Evolutionary conservation across 2,797 vertebrate genomes (phyloP), one percentile per base, ranked within the genome.

Genomic region (Falco rusticolus): DNA sequence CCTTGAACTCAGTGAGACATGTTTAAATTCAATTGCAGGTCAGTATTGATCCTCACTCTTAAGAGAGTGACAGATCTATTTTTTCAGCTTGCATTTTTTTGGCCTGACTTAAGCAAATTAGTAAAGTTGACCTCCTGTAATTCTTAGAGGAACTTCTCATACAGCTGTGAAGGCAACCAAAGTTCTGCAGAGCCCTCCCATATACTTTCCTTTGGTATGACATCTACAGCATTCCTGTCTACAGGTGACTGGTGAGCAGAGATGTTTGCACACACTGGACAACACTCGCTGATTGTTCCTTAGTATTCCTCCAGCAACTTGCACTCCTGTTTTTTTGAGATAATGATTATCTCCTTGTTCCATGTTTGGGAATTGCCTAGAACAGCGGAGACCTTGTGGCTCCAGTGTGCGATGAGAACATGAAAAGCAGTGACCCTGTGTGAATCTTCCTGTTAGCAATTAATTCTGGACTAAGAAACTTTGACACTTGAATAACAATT

Each of bases 331-430:
- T 39, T 50, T 64, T 74, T 76, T 74, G 39, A 54, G 84, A 50
- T 51, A 61, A 25, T 48, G 12, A 39, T 37, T 68, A 3, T 48
- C 63, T 82, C n/a, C 54, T 68, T 47, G 16, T 75, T 84, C 47
- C 4, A 1, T 80, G 28, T 87, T 59, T 64, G 54, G 33, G 76
- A 25, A 51, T 14, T 2, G 1, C 16, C 56, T 63, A 37, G 56
- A 77, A 4, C 34, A 50, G 31, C 17, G 4, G 18, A 45, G 43
- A 82, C 29, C 28, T 45, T 63, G 43, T 0, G 3, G n/a, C 64
- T 84, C n/a, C 39, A 16, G 1, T 0, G 11, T 77, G 53, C 0
- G 0, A 26, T 63, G 64, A 69, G 43, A 70, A 50, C 75, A 31
- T 0, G 0, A 31, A 80, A 53, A 78, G 59, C 28, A 54, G 63